Evolutionary conservation across 92 coral and sea anemone genomes (phyloP).

Genomic region (Siderastrea siderea): DNA sequence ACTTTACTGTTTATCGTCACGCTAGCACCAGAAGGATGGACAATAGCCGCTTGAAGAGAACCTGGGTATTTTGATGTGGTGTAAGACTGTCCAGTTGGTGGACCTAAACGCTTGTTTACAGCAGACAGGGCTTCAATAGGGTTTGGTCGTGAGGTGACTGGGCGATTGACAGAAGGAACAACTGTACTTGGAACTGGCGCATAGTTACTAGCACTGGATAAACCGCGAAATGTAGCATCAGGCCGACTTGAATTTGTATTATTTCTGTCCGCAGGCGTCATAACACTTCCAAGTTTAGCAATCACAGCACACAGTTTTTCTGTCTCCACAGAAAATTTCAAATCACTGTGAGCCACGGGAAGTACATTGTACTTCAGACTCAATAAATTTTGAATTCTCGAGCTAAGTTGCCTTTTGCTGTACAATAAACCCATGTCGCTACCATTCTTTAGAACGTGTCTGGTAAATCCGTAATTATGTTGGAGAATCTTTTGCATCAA

Average conservation of each 20-base stretch:
- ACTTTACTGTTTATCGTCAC: conserved; percentile 28
- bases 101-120: conserved; percentile 81
- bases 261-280: conserved; percentile 88
- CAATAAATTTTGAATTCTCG: conserved; percentile 94
- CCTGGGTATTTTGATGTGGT: conserved; percentile 34
- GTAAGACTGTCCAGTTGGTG: conserved; percentile 30
- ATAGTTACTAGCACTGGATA: conserved; percentile 33
- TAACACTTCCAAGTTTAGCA: conserved; percentile 90
- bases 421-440: conserved; percentile 92
- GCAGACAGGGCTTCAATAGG: conserved; percentile 84
- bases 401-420: conserved; percentile 93
- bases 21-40: conserved; percentile 57
- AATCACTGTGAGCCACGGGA: conserved; percentile 98
- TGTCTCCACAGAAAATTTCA: conserved; percentile 91
- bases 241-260: conserved; percentile 36
- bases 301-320: conserved; percentile 86
- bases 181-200: conserved; percentile 21
- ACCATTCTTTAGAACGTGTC: conserved; percentile 89
- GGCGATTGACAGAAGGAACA: conserved; percentile 20
- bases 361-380: conserved; percentile 95
- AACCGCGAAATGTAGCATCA: conserved; percentile 45
- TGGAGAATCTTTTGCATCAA: conserved; percentile 96
- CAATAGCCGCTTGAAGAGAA: conserved; percentile 54
- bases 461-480: conserved; percentile 95
- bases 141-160: conserved; percentile 53